A percentile compares a stretch with the other conserved stretches of the same genome.
Conservation (phyloP, 2,888 invertebrate genomes). For the Embidobia sp. region DNA sequence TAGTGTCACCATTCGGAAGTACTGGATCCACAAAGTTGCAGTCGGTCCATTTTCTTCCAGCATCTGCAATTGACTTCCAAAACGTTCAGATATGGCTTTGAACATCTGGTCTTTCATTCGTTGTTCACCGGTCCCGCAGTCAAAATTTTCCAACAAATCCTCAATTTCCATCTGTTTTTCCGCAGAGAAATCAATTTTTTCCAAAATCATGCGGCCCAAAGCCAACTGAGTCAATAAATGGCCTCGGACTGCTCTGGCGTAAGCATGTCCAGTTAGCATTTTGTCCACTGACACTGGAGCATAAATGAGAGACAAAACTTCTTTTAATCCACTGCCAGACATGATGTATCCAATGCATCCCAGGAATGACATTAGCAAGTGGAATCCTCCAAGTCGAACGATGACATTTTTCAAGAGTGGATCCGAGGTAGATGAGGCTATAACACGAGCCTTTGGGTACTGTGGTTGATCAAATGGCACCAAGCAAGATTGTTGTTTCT, state of each 20-base stretch:
- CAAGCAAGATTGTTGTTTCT: slow-evolving; percentile 32
- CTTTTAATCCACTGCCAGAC: slow-evolving; percentile 65
- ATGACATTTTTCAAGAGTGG: slow-evolving; percentile 50
- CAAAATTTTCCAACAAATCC: slow-evolving; percentile 1
- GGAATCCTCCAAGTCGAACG: slow-evolving; percentile 70
- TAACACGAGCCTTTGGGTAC: slow-evolving; percentile 55
- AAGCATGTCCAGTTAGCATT: slow-evolving; percentile 62
- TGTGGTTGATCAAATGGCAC: slow-evolving; percentile 64
- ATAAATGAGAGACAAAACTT: slow-evolving; percentile 56
- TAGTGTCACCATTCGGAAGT: slow-evolving; percentile 54
- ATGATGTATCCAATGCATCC: slow-evolving; percentile 65
- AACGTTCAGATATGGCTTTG: not conserved
- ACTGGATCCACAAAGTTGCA: slow-evolving; percentile 56
- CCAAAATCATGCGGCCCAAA: slow-evolving; percentile 52
- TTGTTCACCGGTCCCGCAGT: not conserved
- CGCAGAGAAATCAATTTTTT: slow-evolving; percentile 12
- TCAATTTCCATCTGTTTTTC: not conserved
- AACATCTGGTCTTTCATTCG: slow-evolving; percentile 3
- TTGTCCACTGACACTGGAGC: slow-evolving; percentile 64
- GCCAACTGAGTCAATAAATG: slow-evolving; percentile 60
- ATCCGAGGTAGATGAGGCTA: slow-evolving; percentile 16
- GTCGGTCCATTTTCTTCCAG: slow-evolving; percentile 28
- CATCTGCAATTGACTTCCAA: not conserved
- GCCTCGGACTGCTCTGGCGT: slow-evolving; percentile 57
- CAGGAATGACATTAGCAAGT: slow-evolving; percentile 60